Base-by-base conservation (phyloP, 2,797 vertebrate species). In the Acomys russatus region DNA sequence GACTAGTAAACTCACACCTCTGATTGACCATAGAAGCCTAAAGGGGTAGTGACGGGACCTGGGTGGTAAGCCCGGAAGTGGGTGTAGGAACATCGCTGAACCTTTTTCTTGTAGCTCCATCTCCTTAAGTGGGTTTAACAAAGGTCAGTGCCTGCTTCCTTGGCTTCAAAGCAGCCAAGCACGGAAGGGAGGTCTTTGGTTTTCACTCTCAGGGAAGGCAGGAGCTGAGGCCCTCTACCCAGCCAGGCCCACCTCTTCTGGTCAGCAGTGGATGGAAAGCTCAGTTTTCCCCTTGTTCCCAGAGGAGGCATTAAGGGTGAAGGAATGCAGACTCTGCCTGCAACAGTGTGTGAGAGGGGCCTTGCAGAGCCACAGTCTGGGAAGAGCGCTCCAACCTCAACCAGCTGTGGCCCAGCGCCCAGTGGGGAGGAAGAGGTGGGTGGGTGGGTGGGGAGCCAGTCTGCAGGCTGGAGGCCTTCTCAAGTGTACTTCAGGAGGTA, bases 231-330 rank as follows among this genome's bases (percentile, higher is more conserved):
- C 93, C 86, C 90, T 38, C 59, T 5, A 89, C 78, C 18, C 51
- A 3, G 35, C 35, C 83, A 8, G 82, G 93, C 94, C 92, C 92
- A 77, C 93, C 88, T 92, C 93, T 92, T 88, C 88, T 18, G 56
- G 85, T 90, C 89, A 66, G 64, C 70, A 59, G 59, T 88, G 86
- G 74, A n/a, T 88, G 77, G 91, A 0, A 18, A 61, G 97, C 98
- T 98, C 98, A 61, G 23, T 96, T 98, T 98, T 98, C 98, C 76
- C 97, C 96, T 2, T 64, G 85, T 96, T 98, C 98, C 98, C 98
- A 96, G 91, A 97, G 98, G 98, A 98, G 98, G 96, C 97, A 96
- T 98, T 97, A 98, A 97, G 97, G 97, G 93, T 90, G 92, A 95
- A 98, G 98, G 98, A 98, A 98, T 98, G 98, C 97, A 96, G 97